Evolutionary conservation across 1,140 invertebrate genomes (phyloP).

Genomic region (Delia radicum): DNA sequence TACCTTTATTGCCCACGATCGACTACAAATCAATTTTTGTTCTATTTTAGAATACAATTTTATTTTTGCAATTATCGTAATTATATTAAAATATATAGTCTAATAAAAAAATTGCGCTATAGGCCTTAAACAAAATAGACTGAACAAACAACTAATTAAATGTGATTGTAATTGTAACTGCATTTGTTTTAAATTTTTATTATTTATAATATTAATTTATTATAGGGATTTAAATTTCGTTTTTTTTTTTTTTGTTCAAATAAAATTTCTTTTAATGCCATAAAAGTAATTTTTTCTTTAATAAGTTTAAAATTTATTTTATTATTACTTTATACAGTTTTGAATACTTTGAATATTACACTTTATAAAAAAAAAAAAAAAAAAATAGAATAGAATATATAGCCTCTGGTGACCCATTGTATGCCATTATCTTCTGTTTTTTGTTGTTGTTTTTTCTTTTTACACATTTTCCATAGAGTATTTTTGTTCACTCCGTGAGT

Average conservation of each 20-base stretch:
- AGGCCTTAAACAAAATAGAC: too few relatives aligned
- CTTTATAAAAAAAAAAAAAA: too few relatives aligned
- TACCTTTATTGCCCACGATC: too few relatives aligned
- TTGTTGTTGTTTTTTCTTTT: too few relatives aligned
- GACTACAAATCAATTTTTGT: too few relatives aligned
- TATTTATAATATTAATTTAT: not conserved
- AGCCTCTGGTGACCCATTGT: not conserved
- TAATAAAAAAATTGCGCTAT: too few relatives aligned
- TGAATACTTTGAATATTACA: not conserved
- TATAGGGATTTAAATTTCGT: not conserved
- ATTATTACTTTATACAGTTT: not conserved
- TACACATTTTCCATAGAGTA: too few relatives aligned
- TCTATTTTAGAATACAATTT: too few relatives aligned
- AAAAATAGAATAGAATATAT: too few relatives aligned
- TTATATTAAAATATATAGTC: too few relatives aligned
- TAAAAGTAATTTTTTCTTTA: too few relatives aligned
- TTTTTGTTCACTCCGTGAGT: slow-evolving; percentile 2
- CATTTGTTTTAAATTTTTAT: not conserved
- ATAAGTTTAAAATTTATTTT: not conserved
- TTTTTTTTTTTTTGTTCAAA: not conserved
- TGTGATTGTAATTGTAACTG: not conserved
- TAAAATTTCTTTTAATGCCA: not conserved
- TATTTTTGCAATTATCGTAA: too few relatives aligned
- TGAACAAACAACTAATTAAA: not conserved
- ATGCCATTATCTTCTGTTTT: not conserved